Evolutionary conservation across 2,888 invertebrate genomes (phyloP), one percentile per base, ranked within the genome.

Genomic region (Nematopogon swammerdamellus): DNA sequence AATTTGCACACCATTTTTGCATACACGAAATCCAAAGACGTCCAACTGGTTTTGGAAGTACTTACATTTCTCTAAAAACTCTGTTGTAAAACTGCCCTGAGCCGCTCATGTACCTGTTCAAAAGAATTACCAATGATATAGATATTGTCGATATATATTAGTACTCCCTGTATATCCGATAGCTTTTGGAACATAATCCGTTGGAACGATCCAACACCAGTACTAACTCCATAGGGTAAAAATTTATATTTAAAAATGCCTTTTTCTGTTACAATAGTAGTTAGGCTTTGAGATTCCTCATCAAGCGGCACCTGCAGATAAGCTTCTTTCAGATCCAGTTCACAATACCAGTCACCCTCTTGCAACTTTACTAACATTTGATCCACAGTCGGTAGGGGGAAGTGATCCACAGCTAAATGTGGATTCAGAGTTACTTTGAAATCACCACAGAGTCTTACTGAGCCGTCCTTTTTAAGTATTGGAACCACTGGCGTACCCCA

Each of bases 321-420:
- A 18, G 49, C 49, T 19, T 45, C 19, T 36, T 49, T 55, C 10
- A 56, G 19, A 17, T 56, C 56, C 5, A 56, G 48, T 42, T 54
- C 54, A 29, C 54, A 55, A 50, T 42, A 56, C 49, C 51, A 54
- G 48, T 54, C 46, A 10, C 49, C 51, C 1, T 46, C 18, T 29
- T 47, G 50, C 36, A 54, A 20, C 6, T 29, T 44, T 17, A 49
- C 18, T n/a, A 54, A 49, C 18, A 52, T 52, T 6, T 48, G 49
- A 1, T 52, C 49, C 2, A 52, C 19, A n/a, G 43, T 48, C 3
- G 50, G 49, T 2, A 50, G 25, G 0, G 49, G 52, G 29, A 30
- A 52, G 18, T 52, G 52, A 29, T 52, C 50, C 17, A 49, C 29
- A n/a, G 48, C 49, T 10, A 52, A 47, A 19, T 48, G 18, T 47